phyloP scores from a whole-genome alignment of 2,888 invertebrate species.

The Alloscopus bannaensis region DNA sequence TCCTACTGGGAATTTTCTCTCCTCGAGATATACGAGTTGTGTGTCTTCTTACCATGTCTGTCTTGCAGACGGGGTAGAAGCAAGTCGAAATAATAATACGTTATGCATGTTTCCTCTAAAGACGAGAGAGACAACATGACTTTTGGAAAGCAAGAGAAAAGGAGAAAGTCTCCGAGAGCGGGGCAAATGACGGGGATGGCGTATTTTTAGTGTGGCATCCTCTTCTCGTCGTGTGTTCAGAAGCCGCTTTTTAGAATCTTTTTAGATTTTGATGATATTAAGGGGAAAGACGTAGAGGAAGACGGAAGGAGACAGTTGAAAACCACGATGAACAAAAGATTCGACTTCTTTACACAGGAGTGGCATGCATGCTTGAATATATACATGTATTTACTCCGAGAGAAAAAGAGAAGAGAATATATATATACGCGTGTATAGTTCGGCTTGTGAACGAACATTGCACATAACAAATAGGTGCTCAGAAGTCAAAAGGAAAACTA shows the following conservation, averaged over 20 bases:
- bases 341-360: slow-evolving; percentile 19
- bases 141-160: slow-evolving; percentile 4
- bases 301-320: slow-evolving; percentile 56
- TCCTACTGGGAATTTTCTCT: slow-evolving; percentile 2
- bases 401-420: neutral
- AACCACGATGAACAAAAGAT: slow-evolving; percentile 61
- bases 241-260: neutral
- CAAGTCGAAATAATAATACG: neutral
- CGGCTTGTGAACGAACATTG: neutral
- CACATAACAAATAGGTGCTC: too few relatives aligned
- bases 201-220: neutral
- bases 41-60: too few relatives aligned
- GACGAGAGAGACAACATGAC: neutral
- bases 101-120: neutral
- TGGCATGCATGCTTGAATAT: slow-evolving; percentile 8
- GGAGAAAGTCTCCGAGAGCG: slow-evolving; percentile 16
- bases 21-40: too few relatives aligned
- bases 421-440: neutral
- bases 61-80: too few relatives aligned
- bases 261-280: slow-evolving; percentile 36
- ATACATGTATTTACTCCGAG: neutral
- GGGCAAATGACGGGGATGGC: neutral
- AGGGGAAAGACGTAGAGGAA: slow-evolving; percentile 42
- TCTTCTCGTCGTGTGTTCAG: neutral
- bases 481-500: slow-evolving; percentile 4